Evolutionary conservation across 2,113 vertebrate species (phyloP).

Genomic region (Myotis brandtii): DNA sequence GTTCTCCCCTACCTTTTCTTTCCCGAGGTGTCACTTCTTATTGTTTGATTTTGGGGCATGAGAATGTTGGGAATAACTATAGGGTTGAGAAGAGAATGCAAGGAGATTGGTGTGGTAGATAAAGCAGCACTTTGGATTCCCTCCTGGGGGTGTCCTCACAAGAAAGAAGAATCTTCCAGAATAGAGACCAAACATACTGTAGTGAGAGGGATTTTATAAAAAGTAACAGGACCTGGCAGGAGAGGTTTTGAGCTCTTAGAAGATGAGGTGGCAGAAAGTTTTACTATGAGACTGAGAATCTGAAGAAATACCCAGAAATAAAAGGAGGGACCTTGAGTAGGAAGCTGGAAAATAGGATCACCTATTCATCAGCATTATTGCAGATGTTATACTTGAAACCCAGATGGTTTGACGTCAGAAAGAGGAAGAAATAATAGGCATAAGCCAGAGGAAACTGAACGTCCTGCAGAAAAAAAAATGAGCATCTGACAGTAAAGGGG

Average conservation of each 20-base stretch:
- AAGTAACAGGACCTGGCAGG: background rate
- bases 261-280: background rate
- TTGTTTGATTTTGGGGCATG: background rate
- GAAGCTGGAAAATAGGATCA: background rate
- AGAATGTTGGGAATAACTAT: background rate
- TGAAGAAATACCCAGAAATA: constrained; percentile 7
- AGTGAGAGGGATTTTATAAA: background rate
- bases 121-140: background rate
- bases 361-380: background rate
- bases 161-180: background rate
- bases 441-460: background rate
- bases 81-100: background rate
- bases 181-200: background rate
- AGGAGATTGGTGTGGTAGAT: background rate
- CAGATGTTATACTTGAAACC: background rate
- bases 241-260: background rate
- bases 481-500: background rate
- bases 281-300: background rate
- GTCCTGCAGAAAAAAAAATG: background rate
- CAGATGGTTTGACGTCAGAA: background rate
- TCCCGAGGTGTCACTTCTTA: background rate
- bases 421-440: background rate
- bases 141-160: background rate
- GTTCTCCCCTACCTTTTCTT: constrained; percentile 12
- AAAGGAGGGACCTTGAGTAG: background rate